Evolutionary conservation across 1,140 invertebrate genomes (phyloP).

Genomic region (Sminthurides bifidus): DNA sequence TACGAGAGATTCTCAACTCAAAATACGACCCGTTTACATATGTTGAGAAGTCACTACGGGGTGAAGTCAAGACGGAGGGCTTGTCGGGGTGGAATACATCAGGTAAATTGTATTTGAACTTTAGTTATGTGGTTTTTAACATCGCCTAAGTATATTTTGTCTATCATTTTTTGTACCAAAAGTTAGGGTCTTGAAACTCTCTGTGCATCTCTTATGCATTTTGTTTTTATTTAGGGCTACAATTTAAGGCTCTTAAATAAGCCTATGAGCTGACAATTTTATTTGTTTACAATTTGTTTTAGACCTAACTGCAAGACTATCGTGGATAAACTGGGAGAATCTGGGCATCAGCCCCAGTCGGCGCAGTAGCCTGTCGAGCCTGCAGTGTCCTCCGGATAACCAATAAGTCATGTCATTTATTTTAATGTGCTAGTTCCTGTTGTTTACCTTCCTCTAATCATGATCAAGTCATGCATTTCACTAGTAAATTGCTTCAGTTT

Average conservation of each 20-base stretch:
- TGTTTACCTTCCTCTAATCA: too few species aligned
- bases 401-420: too few species aligned
- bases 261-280: neutral
- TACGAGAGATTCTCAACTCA: conserved; percentile 77
- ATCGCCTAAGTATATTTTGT: neutral
- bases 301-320: conserved; percentile 92
- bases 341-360: conserved; percentile 81
- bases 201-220: neutral
- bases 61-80: conserved; percentile 68
- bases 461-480: too few species aligned
- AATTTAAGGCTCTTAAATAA: neutral
- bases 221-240: neutral
- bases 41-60: conserved; percentile 79
- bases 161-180: neutral
- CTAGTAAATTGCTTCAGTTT: too few species aligned
- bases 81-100: conserved; percentile 90
- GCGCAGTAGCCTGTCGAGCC: too few species aligned
- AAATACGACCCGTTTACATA: conserved; percentile 85
- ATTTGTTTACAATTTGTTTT: conserved; percentile 33
- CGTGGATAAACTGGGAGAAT: conserved; percentile 99
- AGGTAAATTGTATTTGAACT: conserved; percentile 47
- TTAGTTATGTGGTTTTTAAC: neutral
- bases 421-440: too few species aligned
- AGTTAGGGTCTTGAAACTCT: neutral
- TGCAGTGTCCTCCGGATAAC: too few species aligned